phyloP scores from a whole-genome alignment of 2,797 vertebrate species.

The Carduelis carduelis region DNA sequence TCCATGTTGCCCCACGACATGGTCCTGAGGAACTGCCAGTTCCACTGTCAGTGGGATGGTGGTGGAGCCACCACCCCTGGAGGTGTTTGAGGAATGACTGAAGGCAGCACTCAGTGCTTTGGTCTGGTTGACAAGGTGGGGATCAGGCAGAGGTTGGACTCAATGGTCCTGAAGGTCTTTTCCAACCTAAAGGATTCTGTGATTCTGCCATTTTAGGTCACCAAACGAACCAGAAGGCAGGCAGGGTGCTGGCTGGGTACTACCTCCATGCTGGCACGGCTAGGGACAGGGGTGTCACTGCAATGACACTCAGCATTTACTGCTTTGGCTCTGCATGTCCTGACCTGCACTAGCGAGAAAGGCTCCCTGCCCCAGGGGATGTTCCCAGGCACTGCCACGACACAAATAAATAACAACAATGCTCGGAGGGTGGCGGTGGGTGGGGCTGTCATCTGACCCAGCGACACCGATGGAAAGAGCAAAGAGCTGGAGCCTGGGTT shows the following conservation, averaged over 20 bases:
- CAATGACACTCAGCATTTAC: background rate
- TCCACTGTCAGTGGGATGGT: rapidly evolving
- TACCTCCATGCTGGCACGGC: background rate
- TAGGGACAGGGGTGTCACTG: rapidly evolving
- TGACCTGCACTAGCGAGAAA: rapidly evolving
- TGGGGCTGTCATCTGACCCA: background rate
- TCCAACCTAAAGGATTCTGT: background rate
- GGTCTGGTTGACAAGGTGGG: background rate
- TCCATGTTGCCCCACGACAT: rapidly evolving
- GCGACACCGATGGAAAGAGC: background rate
- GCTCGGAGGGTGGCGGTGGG: rapidly evolving
- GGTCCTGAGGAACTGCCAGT: rapidly evolving
- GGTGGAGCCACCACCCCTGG: background rate
- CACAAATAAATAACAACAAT: conserved; percentile 1
- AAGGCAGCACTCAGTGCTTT: background rate
- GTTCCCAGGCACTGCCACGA: background rate
- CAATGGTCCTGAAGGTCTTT: background rate
- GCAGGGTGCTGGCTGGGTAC: background rate
- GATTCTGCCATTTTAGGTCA: background rate
- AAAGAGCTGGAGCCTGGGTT: background rate
- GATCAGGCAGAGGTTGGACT: background rate
- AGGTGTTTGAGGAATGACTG: background rate
- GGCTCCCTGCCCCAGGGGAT: background rate
- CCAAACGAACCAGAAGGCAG: background rate
- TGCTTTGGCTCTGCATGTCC: background rate